These are phyloP conservation scores for Heteromyza rotundicornis DNA, from an alignment of 2,888 invertebrate species.

Conservation along the genomic window DNA sequence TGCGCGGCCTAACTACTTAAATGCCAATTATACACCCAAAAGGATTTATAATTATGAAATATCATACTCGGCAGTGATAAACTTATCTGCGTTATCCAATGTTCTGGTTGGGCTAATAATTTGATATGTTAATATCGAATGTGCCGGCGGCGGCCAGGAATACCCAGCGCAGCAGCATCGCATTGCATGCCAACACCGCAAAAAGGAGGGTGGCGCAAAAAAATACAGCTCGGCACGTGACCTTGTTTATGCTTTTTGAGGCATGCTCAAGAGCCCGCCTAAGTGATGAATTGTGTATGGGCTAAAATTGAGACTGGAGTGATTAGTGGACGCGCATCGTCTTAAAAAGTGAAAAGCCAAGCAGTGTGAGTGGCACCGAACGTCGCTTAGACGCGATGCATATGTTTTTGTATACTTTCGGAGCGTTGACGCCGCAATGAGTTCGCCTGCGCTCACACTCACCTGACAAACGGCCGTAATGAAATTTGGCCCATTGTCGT, in stretches of 20 bases:
- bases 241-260: constrained; percentile 60
- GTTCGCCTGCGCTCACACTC: constrained; percentile 36
- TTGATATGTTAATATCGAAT: constrained; percentile 52
- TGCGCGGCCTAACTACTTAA: constrained; percentile 31
- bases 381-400: constrained; percentile 54
- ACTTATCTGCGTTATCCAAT: constrained; percentile 52
- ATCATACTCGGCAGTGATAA: constrained; percentile 37
- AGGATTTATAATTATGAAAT: constrained; percentile 53
- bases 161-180: constrained; percentile 34
- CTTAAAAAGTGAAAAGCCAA: constrained; percentile 56
- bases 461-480: constrained; percentile 50
- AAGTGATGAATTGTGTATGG: constrained; percentile 46
- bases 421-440: constrained; percentile 21
- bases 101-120: constrained; percentile 56
- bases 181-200: constrained; percentile 29
- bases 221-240: constrained; percentile 52
- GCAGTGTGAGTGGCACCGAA: constrained; percentile 53
- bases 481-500: constrained; percentile 33
- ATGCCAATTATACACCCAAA: constrained; percentile 53
- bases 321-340: constrained; percentile 52
- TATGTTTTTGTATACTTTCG: constrained; percentile 45
- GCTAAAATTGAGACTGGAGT: constrained; percentile 46
- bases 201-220: neutral
- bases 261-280: constrained; percentile 46
- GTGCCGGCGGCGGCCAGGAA: constrained; percentile 31